phyloP scores from a whole-genome alignment of 2,797 vertebrate species.

The Acipenser transmontanus region DNA sequence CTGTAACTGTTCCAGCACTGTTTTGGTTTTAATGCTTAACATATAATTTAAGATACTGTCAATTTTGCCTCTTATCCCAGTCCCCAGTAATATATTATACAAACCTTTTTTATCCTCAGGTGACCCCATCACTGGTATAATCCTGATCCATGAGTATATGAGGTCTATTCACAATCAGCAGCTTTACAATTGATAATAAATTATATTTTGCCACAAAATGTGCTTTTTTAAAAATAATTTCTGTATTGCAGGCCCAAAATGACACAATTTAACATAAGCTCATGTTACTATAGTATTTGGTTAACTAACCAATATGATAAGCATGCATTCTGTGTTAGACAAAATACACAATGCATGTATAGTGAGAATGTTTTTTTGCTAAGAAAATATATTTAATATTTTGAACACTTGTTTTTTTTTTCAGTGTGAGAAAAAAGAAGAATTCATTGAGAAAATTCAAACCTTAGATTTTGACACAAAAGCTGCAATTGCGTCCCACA shows the following conservation, averaged over 20 bases:
- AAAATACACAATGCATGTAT: neutral
- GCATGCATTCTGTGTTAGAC: neutral
- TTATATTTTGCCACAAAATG: no score
- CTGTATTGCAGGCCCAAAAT: no score
- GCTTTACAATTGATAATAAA: no score
- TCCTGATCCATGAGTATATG: no score
- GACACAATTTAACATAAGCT: no score
- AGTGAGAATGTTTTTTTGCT: neutral
- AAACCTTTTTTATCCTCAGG: slow-evolving; percentile 1
- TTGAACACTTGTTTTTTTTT: slow-evolving; percentile 29
- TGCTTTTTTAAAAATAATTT: no score
- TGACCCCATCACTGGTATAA: neutral
- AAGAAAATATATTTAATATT: neutral
- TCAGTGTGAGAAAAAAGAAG: slow-evolving; percentile 89
- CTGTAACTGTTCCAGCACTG: no score
- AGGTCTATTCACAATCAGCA: neutral
- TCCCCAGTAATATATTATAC: neutral
- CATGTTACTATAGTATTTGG: no score
- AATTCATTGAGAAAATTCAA: slow-evolving; percentile 89
- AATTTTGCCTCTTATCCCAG: neutral
- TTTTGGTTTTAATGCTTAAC: no score
- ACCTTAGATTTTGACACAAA: slow-evolving; percentile 86
- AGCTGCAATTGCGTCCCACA: slow-evolving; percentile 85
- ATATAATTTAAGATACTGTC: neutral
- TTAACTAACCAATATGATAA: no score